phyloP scores from a whole-genome alignment of 1,140 invertebrate genomes.

The Drosophila malerkotliana region DNA sequence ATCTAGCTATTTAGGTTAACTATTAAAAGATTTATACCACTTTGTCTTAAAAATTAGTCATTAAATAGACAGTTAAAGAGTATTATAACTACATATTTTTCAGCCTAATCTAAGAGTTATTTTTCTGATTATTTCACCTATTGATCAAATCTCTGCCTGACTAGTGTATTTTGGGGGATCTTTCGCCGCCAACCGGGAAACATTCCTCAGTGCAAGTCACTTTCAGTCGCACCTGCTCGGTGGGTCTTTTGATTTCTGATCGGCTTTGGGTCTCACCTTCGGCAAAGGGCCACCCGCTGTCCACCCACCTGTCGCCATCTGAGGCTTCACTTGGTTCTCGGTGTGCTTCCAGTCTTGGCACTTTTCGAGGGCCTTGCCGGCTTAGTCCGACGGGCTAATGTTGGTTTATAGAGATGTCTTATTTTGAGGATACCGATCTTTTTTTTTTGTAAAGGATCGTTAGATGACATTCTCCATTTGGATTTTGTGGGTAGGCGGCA shows the following conservation, averaged over 20 bases:
- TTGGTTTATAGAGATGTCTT: not conserved
- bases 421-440: not conserved
- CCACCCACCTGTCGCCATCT: constrained; percentile 44
- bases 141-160: constrained; percentile 16
- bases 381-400: not conserved
- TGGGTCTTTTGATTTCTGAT: constrained; percentile 45
- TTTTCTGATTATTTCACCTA: no score
- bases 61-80: no score
- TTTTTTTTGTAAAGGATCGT: constrained; percentile 1
- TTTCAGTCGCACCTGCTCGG: constrained; percentile 31
- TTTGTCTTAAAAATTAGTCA: not conserved
- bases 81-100: no score
- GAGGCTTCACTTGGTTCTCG: constrained; percentile 10
- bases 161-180: constrained; percentile 31
- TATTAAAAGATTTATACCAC: not conserved
- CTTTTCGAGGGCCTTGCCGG: not conserved
- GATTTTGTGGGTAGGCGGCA: constrained; percentile 2
- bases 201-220: constrained; percentile 36
- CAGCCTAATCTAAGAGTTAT: not conserved
- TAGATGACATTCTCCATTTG: not conserved
- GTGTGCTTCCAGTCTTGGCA: not conserved
- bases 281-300: constrained; percentile 24
- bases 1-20: no score
- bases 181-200: constrained; percentile 2
- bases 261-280: constrained; percentile 30